Evolutionary conservation across 2,888 invertebrate genomes (phyloP), one percentile per base, ranked within the genome.

Genomic region (Invenusta paracnida): DNA sequence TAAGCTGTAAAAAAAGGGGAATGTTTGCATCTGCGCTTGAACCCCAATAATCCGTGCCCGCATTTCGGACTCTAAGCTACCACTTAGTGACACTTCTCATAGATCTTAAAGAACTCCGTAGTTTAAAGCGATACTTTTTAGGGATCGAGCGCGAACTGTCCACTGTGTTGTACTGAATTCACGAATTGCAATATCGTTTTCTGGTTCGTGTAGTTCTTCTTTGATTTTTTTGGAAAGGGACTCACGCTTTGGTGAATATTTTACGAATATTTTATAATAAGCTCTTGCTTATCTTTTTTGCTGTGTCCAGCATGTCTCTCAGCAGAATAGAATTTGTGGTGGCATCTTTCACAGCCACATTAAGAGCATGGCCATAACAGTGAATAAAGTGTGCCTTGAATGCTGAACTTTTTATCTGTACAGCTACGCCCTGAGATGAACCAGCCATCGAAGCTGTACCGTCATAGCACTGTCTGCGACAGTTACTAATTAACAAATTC

Each of bases 301-400:
- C 73, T 13, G 73, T 73, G 73, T 73, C 73, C 73, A 73, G 73
- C 73, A 23, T 73, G 73, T 73, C 73, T 73, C 73, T 73, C 73
- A 73, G 73, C 73, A 73, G 73, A 73, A 13, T 73, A 23, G 17
- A 73, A 73, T 73, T 73, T 73, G 73, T 73, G 25, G 17, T 73
- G 73, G 73, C 27, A 73, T 73, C 73, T 73, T 73, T 73, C 73
- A n/a, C 73, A 23, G 27, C 17, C 73, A 73, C 11, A 73, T 73
- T 5, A 5, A 73, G 73, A 2, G 25, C 25, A 73, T 73, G 11
- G 27, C 73, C 27, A 73, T 73, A 73, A 73, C 73, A 73, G 73
- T 73, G 73, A 73, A 73, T 73, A 73, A 5, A 73, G 11, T 73
- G 73, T 23, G 73, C 25, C 73, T 73, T 73, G 73, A 73, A 73